These are phyloP conservation scores for Fragariocoptes setiger DNA, from an alignment of 1,140 invertebrate species.

Conservation along the genomic window DNA sequence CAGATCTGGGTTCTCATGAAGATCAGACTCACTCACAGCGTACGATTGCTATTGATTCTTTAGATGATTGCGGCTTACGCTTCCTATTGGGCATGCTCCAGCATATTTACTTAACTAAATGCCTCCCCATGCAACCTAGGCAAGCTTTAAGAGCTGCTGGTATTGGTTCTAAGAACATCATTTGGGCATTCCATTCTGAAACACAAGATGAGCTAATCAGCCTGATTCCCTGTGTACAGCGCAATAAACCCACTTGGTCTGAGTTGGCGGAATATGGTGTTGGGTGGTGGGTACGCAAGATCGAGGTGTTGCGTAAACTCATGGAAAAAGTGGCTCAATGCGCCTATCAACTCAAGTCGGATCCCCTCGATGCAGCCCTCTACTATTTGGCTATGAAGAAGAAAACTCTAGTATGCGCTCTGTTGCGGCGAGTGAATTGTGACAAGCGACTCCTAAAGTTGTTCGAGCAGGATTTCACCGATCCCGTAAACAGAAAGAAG, in stretches of 20 bases:
- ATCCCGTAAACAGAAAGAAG: conserved; percentile 77
- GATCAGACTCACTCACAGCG: not conserved
- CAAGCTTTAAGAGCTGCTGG: conserved; percentile 56
- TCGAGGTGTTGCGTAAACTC: conserved; percentile 40
- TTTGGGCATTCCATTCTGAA: conserved; percentile 98
- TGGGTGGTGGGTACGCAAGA: conserved; percentile 84
- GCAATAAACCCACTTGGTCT: conserved; percentile 41
- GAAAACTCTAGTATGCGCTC: conserved; percentile 75
- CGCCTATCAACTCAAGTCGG: conserved; percentile 53
- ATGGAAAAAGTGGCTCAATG: conserved; percentile 68
- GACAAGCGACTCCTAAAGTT: conserved; percentile 78
- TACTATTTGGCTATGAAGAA: conserved; percentile 97
- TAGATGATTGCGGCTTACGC: conserved; percentile 85
- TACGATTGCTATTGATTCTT: conserved; percentile 27
- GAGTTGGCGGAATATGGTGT: conserved; percentile 64
- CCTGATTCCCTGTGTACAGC: conserved; percentile 42
- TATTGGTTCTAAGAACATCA: conserved; percentile 61
- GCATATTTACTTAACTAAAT: conserved; percentile 69
- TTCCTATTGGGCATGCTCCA: conserved; percentile 91
- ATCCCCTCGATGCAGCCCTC: conserved; percentile 83
- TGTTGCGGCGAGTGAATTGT: conserved; percentile 43
- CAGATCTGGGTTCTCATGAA: not conserved
- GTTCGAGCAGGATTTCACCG: conserved; percentile 70
- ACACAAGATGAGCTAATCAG: conserved; percentile 75
- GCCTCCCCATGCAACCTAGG: conserved; percentile 56